Evolutionary conservation across 2,797 vertebrate species (phyloP).

Genomic region (Anableps anableps): DNA sequence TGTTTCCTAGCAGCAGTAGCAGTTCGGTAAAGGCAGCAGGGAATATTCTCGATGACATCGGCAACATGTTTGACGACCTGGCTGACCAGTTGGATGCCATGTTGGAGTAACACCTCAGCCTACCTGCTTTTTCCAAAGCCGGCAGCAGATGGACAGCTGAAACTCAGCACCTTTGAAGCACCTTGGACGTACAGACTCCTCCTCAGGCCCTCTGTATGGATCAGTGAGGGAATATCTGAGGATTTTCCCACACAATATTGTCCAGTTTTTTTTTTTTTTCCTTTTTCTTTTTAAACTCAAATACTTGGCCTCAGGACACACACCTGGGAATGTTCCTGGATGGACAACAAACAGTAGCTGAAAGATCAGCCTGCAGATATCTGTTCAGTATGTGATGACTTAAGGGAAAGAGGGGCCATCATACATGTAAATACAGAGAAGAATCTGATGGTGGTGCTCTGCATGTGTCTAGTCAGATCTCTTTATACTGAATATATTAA

Average conservation of each 20-base stretch:
- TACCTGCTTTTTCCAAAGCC: neutral
- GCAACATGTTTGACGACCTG: constrained; percentile 96
- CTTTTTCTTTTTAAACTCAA: constrained; percentile 24
- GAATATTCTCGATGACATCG: constrained; percentile 96
- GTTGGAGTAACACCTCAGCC: constrained; percentile 81
- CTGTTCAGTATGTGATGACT: constrained; percentile 16
- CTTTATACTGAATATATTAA: constrained; percentile 55
- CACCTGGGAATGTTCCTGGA: constrained; percentile 37
- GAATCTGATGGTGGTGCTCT: neutral
- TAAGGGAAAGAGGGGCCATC: constrained; percentile 52
- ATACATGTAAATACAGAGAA: constrained; percentile 42
- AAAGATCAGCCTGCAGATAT: constrained; percentile 2
- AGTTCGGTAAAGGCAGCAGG: constrained; percentile 79
- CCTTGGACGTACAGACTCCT: neutral
- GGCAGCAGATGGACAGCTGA: neutral
- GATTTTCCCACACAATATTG: constrained; percentile 35
- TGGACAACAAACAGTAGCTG: constrained; percentile 13
- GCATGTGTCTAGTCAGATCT: constrained; percentile 44
- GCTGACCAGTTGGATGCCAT: constrained; percentile 95
- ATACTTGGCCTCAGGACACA: constrained; percentile 63
- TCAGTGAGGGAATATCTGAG: constrained; percentile 13
- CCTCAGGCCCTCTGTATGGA: constrained; percentile 3
- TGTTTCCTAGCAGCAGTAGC: constrained; percentile 32
- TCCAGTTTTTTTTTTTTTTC: neutral
- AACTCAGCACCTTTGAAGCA: neutral